These are phyloP conservation scores for Brachypalpus laphriformis DNA, from an alignment of 2,888 invertebrate species.

Conservation along the genomic window DNA sequence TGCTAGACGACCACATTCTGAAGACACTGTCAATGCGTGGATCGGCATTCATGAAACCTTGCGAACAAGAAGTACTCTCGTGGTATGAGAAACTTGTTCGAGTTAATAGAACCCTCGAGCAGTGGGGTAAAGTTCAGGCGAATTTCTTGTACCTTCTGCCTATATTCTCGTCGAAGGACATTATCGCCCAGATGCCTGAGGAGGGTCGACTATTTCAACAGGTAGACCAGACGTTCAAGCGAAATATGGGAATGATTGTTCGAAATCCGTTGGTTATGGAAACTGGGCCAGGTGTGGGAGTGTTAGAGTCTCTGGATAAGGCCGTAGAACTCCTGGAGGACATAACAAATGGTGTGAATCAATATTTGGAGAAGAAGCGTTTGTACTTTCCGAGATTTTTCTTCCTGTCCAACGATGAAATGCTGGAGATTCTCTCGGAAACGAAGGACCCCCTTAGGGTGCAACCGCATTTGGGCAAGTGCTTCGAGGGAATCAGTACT, in stretches of 20 bases:
- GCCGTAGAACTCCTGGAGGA: constrained; percentile 84
- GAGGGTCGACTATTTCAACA: constrained; percentile 85
- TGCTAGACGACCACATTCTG: constrained; percentile 88
- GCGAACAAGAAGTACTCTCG: constrained; percentile 83
- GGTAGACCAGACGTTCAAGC: constrained; percentile 83
- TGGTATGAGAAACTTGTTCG: constrained; percentile 86
- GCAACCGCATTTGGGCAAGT: constrained; percentile 87
- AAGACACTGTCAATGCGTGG: constrained; percentile 89
- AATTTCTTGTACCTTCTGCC: constrained; percentile 87
- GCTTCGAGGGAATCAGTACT: constrained; percentile 87
- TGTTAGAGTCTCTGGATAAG: constrained; percentile 88
- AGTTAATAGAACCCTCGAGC: constrained; percentile 85
- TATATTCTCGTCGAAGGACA: constrained; percentile 87
- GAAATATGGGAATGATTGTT: constrained; percentile 81
- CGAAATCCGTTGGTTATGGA: constrained; percentile 82
- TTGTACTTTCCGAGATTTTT: constrained; percentile 89
- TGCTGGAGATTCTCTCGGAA: constrained; percentile 89
- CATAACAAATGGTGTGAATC: constrained; percentile 86
- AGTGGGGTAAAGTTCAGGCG: constrained; percentile 87
- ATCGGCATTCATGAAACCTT: constrained; percentile 88
- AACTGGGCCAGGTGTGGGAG: constrained; percentile 85
- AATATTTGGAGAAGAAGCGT: constrained; percentile 87
- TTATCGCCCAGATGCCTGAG: constrained; percentile 86
- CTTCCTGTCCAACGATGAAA: constrained; percentile 89
- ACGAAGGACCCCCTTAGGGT: constrained; percentile 86